Conservation (phyloP, 2,113 vertebrate genomes). For the Cinclus mexicanus region DNA sequence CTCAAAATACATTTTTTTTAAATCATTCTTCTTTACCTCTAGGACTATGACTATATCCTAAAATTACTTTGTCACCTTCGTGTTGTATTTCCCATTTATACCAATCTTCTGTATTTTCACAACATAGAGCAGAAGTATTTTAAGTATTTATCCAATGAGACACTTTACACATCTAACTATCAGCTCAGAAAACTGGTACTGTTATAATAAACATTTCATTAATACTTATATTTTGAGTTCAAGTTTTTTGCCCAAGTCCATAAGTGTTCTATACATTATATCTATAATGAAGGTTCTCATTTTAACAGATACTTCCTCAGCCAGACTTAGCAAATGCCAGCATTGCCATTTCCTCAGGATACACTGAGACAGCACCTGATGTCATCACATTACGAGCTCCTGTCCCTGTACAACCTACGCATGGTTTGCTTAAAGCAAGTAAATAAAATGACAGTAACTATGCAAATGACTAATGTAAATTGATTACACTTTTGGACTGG, state of each 20-base stretch:
- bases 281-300: background rate
- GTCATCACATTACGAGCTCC: background rate
- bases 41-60: background rate
- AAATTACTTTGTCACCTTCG: background rate
- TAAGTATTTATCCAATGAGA: background rate
- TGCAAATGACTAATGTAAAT: background rate
- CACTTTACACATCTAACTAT: background rate
- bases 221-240: background rate
- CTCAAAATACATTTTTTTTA: background rate
- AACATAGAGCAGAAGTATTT: background rate
- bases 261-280: background rate
- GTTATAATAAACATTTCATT: background rate
- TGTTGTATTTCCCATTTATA: background rate
- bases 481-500: background rate
- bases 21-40: background rate
- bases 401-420: background rate
- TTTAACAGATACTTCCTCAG: constrained; percentile 39
- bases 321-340: background rate
- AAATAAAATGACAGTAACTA: background rate
- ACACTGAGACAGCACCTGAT: background rate
- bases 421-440: constrained; percentile 52
- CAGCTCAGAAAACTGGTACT: background rate
- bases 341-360: background rate
- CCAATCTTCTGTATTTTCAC: background rate
- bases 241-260: background rate